phyloP scores from a whole-genome alignment of 2,797 vertebrate genomes.

The Octomys mimax region DNA sequence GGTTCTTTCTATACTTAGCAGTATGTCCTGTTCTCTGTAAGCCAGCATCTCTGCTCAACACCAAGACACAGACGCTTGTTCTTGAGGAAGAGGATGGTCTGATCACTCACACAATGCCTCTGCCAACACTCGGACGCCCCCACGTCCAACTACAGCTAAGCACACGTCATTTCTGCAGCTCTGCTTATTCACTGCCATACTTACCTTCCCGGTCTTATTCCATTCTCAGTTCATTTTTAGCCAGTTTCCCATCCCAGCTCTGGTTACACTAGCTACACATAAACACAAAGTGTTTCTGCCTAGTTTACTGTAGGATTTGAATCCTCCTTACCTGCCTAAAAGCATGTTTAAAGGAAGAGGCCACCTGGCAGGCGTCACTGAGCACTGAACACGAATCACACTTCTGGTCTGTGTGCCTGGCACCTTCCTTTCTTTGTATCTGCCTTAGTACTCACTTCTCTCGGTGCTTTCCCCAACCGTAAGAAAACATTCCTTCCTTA shows the following conservation, averaged over 20 bases:
- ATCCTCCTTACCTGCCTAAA: background rate
- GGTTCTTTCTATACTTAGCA: conserved; percentile 37
- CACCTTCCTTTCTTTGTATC: background rate
- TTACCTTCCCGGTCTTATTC: background rate
- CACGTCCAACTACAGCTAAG: background rate
- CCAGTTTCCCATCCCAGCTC: background rate
- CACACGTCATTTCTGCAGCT: background rate
- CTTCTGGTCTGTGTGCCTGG: background rate
- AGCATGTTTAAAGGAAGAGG: conserved; percentile 20
- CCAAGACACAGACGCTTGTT: background rate
- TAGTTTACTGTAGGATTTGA: background rate
- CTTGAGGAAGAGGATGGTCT: background rate
- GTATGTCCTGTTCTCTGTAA: conserved; percentile 33
- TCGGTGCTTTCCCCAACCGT: background rate
- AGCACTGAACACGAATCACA: conserved; percentile 25
- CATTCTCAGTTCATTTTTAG: conserved; percentile 9
- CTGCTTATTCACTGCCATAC: background rate
- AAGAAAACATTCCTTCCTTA: background rate
- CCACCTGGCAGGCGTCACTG: conserved; percentile 20
- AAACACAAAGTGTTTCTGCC: background rate
- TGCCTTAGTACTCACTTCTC: background rate
- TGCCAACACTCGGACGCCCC: background rate
- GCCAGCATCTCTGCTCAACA: background rate
- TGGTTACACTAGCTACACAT: background rate
- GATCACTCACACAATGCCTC: background rate